Evolutionary conservation across 2,888 invertebrate species (phyloP).

Genomic region (Apodemia zela): DNA sequence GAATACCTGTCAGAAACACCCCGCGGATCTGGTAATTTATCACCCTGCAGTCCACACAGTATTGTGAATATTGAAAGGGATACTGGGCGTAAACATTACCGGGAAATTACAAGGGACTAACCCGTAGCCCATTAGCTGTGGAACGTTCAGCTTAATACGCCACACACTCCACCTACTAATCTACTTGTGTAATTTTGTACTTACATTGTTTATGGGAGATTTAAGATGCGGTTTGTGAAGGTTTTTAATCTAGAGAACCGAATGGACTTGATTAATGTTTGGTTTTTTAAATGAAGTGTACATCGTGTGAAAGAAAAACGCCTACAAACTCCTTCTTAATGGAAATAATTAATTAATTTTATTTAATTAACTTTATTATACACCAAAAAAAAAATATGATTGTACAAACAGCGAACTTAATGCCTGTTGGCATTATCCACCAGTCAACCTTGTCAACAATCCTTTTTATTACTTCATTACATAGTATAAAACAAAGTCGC

Average conservation of each 20-base stretch:
- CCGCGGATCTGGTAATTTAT: conserved; percentile 19
- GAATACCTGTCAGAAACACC: conserved; percentile 23
- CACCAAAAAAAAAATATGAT: too few relatives aligned
- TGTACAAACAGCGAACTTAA: too few relatives aligned
- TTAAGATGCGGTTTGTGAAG: not conserved
- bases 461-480: too few relatives aligned
- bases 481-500: too few relatives aligned
- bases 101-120: conserved; percentile 22
- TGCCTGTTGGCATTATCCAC: too few relatives aligned
- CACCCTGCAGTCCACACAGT: conserved; percentile 17
- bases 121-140: conserved; percentile 20
- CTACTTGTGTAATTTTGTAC: conserved; percentile 7
- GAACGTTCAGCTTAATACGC: conserved; percentile 14
- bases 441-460: too few relatives aligned
- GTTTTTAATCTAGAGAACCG: not conserved
- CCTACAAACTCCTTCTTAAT: too few relatives aligned
- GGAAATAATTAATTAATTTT: too few relatives aligned
- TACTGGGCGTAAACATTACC: conserved; percentile 22
- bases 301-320: not conserved
- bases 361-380: too few relatives aligned
- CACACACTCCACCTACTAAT: conserved; percentile 9
- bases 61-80: conserved; percentile 24
- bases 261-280: not conserved
- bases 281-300: not conserved
- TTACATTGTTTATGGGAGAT: conserved; percentile 5